Evolutionary conservation across 2,797 vertebrate species (phyloP).

Genomic region (Buceros bicornis): DNA sequence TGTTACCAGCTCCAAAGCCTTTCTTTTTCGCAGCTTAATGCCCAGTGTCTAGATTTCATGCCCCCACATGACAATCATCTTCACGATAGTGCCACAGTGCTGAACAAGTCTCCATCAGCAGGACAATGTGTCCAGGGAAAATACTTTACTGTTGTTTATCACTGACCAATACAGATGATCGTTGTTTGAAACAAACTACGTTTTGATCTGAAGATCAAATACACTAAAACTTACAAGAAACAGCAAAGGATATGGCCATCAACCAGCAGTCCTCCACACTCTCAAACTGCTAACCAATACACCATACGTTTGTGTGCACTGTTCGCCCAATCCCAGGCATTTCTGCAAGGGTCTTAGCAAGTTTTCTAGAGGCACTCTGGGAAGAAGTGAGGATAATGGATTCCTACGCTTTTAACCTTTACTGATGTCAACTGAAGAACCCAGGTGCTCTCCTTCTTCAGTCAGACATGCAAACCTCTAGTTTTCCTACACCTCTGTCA

Average conservation of each 20-base stretch:
- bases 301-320: rapidly evolving
- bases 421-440: neutral
- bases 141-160: neutral
- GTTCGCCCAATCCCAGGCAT: neutral
- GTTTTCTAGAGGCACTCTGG: neutral
- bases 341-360: neutral
- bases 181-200: neutral
- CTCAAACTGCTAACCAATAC: neutral
- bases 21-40: neutral
- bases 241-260: neutral
- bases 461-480: neutral
- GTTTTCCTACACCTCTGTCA: neutral
- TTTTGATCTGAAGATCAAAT: neutral
- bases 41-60: neutral
- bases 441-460: neutral
- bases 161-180: rapidly evolving
- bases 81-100: neutral
- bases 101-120: neutral
- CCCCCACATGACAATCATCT: neutral
- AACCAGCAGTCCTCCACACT: neutral
- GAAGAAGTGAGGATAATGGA: neutral
- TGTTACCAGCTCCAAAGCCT: neutral
- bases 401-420: neutral
- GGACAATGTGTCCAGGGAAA: neutral
- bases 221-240: neutral